Percentiles rank a stretch among this genome's conserved stretches.
phyloP scores from a whole-genome alignment of 2,797 vertebrate species.

The Leuciscus waleckii region DNA sequence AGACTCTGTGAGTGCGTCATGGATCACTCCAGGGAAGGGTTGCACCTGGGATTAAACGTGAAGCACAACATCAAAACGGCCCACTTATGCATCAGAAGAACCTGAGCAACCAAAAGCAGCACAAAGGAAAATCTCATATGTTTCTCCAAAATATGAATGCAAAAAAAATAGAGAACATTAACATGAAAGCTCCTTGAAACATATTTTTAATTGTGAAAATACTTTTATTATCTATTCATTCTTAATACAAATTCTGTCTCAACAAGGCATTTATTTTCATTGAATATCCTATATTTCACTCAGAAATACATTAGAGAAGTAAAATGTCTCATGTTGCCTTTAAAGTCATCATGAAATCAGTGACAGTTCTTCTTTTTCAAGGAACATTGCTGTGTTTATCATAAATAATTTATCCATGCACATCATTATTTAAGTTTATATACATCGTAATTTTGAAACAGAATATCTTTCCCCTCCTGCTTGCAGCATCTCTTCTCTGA shows the following conservation, averaged over 20 bases:
- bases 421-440: neutral
- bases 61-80: slow-evolving; percentile 7
- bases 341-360: neutral
- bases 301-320: neutral
- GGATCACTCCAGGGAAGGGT: neutral
- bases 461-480: too few relatives aligned
- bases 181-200: neutral
- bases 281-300: neutral
- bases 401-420: too few relatives aligned
- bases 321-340: neutral
- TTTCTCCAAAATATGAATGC: neutral
- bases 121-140: neutral
- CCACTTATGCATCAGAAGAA: slow-evolving; percentile 25
- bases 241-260: too few relatives aligned
- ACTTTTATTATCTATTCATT: too few relatives aligned
- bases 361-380: neutral
- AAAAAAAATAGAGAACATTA: too few relatives aligned
- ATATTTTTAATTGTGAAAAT: neutral
- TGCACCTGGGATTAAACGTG: neutral
- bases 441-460: too few relatives aligned
- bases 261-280: neutral
- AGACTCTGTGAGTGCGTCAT: neutral
- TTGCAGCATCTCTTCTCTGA: too few relatives aligned
- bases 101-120: neutral
- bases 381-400: neutral